These are phyloP conservation scores for Nansenia antarctica DNA, from an alignment of 2,113 vertebrate species.

Conservation along the genomic window DNA sequence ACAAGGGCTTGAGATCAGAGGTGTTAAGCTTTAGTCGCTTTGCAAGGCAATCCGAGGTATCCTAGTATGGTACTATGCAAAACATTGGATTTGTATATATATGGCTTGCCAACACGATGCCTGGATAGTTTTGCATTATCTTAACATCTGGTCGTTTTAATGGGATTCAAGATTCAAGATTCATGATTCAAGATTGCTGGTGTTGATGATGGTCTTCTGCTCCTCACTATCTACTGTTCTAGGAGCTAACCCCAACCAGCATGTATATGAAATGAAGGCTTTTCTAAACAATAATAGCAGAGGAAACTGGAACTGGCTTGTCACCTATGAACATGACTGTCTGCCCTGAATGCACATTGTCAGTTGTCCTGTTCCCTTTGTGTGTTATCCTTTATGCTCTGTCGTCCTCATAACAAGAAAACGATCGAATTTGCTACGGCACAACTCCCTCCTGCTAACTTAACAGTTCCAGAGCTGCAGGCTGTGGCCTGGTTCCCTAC, in stretches of 20 bases:
- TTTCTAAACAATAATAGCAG: constrained; percentile 12
- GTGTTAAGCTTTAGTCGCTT: not conserved
- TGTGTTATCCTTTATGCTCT: not conserved
- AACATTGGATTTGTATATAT: not conserved
- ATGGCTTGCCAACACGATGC: constrained; percentile 15
- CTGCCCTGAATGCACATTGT: constrained; percentile 19
- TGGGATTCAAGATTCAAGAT: no score
- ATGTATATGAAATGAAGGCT: constrained; percentile 1
- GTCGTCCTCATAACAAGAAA: not conserved
- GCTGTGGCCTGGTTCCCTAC: constrained; percentile 24
- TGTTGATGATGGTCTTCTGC: no score
- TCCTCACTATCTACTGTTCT: constrained; percentile 13
- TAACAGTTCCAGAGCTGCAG: constrained; percentile 34
- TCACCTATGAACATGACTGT: no score
- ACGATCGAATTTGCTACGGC: constrained; percentile 9
- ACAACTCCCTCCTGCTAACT: constrained; percentile 31
- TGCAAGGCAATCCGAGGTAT: constrained; percentile 10
- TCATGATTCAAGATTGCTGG: no score
- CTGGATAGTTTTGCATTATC: constrained; percentile 1
- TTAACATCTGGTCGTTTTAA: constrained; percentile 7
- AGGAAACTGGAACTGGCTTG: constrained; percentile 19
- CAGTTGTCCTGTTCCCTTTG: not conserved
- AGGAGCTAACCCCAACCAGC: constrained; percentile 10
- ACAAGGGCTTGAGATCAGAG: not conserved
- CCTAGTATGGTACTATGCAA: no score